Evolutionary conservation across 2,888 invertebrate genomes (phyloP).

Genomic region (Mycalesis mineus): DNA sequence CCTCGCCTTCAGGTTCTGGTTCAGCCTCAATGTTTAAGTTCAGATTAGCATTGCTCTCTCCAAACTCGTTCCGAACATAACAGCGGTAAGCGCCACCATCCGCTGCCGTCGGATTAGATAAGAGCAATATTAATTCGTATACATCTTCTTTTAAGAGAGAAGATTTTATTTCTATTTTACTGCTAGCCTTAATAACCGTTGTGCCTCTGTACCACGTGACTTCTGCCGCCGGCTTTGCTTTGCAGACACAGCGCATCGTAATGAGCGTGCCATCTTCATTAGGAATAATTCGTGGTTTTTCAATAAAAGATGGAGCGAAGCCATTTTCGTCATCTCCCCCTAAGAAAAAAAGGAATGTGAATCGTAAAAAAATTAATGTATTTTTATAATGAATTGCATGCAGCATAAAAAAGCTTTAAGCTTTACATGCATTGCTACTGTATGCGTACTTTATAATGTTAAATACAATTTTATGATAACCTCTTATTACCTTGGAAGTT

Average conservation of each 20-base stretch:
- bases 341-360: conserved; percentile 54
- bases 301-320: conserved; percentile 97
- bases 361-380: not conserved
- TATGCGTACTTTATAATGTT: conserved; percentile 64
- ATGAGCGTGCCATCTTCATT: conserved; percentile 98
- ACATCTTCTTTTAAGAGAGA: conserved; percentile 88
- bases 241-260: conserved; percentile 97
- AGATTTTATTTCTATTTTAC: conserved; percentile 89
- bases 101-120: conserved; percentile 73
- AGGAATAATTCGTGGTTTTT: conserved; percentile 99
- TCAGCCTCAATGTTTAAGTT: conserved; percentile 98
- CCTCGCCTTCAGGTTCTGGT: conserved; percentile 94
- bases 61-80: conserved; percentile 95
- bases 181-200: conserved; percentile 88
- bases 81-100: conserved; percentile 85
- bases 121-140: conserved; percentile 87
- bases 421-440: conserved; percentile 71
- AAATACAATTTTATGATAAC: conserved; percentile 34
- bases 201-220: conserved; percentile 97
- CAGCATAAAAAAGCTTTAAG: conserved; percentile 64
- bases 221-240: conserved; percentile 95
- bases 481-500: conserved; percentile 95
- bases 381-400: conserved; percentile 42
- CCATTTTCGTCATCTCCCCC: conserved; percentile 95
- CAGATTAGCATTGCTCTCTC: conserved; percentile 97